Evolutionary conservation across 2,888 invertebrate species (phyloP).

Genomic region (Pammene fasciana): DNA sequence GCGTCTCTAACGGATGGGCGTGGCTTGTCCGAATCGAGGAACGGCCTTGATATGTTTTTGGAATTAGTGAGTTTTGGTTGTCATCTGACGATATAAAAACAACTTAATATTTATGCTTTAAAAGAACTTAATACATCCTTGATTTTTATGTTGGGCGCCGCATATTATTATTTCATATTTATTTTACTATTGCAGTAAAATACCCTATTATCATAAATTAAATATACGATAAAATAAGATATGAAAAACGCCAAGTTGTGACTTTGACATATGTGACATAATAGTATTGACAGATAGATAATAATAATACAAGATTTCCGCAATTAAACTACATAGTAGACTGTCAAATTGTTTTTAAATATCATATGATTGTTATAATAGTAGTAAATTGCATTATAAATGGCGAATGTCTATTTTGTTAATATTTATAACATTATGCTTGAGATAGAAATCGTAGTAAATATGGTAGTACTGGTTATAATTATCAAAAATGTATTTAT

Average conservation of each 20-base stretch:
- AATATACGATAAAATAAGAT: background rate
- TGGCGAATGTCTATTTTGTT: slow-evolving; percentile 15
- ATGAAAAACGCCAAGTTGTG: slow-evolving; percentile 12
- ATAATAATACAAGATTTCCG: background rate
- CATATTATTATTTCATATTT: background rate
- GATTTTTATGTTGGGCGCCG: too few species aligned
- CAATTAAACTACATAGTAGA: background rate
- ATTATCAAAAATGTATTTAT: too few species aligned
- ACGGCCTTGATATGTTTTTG: too few species aligned
- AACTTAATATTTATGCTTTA: too few species aligned
- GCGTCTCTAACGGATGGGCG: too few species aligned
- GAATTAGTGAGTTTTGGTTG: too few species aligned
- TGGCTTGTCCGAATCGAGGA: too few species aligned
- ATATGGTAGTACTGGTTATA: too few species aligned
- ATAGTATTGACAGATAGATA: slow-evolving; percentile 5
- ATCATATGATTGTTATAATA: background rate
- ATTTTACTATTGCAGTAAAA: background rate
- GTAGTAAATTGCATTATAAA: background rate
- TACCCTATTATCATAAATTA: too few species aligned
- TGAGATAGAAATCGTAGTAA: background rate
- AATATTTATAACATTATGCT: background rate
- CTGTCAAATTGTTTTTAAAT: slow-evolving; percentile 6
- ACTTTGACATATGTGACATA: slow-evolving; percentile 14
- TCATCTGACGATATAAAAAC: too few species aligned
- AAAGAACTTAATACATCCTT: too few species aligned